Conservation (phyloP, 2,888 invertebrate species). For the Taphrorychus bicolor region DNA sequence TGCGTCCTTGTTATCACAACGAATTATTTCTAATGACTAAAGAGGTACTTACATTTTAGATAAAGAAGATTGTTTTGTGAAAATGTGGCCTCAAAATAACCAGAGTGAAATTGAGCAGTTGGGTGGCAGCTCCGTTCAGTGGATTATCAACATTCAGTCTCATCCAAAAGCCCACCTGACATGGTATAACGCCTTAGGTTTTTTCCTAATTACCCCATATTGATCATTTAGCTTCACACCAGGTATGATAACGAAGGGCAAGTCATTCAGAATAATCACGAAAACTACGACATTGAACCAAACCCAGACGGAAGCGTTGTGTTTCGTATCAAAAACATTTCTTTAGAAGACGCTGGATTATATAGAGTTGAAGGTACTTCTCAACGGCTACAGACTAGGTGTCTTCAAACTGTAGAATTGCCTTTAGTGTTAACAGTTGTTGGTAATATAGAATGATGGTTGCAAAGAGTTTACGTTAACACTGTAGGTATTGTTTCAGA, state of each 20-base stretch:
- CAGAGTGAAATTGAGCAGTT: conserved; percentile 50
- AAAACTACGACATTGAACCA: conserved; percentile 9
- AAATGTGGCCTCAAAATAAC: conserved; percentile 53
- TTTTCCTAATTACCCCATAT: background rate
- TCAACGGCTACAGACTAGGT: too few species aligned
- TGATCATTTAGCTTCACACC: background rate
- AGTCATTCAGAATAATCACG: conserved; percentile 11
- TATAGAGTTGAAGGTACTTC: conserved; percentile 22
- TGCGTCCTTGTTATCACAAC: too few species aligned
- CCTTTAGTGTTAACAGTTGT: conserved; percentile 17
- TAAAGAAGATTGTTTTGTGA: conserved; percentile 50
- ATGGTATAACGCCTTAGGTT: conserved; percentile 60
- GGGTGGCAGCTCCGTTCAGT: conserved; percentile 57
- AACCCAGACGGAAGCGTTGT: background rate
- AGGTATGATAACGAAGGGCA: conserved; percentile 27
- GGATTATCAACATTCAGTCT: conserved; percentile 64
- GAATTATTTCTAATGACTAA: too few species aligned
- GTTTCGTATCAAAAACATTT: conserved; percentile 16
- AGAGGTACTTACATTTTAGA: conserved; percentile 41
- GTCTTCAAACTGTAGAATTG: conserved; percentile 16
- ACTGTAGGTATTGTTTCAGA: conserved; percentile 17
- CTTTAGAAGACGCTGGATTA: conserved; percentile 20
- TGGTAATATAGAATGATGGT: conserved; percentile 16
- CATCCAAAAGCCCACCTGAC: conserved; percentile 64
- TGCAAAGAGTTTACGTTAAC: background rate